Conservation (phyloP, 2,797 vertebrate genomes). For the Phylloscopus collybita region DNA sequence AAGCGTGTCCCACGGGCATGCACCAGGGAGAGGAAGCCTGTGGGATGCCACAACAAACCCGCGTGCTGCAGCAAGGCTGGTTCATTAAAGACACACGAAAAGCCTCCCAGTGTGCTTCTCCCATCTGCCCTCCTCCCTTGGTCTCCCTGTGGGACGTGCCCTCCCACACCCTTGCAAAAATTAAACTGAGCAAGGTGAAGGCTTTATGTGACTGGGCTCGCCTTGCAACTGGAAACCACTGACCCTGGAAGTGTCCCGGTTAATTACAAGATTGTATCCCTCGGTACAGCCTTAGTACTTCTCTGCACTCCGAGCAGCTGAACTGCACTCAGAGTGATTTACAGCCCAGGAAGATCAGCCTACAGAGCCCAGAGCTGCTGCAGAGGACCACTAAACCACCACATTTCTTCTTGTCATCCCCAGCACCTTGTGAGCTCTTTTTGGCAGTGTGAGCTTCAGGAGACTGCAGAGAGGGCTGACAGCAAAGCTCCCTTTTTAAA, state of each 20-base stretch:
- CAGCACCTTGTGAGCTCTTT: background rate
- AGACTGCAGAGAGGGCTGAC: background rate
- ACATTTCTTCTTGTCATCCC: background rate
- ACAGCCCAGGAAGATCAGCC: background rate
- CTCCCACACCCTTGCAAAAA: background rate
- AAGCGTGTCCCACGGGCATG: background rate
- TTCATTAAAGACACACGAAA: constrained; percentile 72
- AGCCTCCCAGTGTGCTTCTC: background rate
- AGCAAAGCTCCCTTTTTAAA: constrained; percentile 31
- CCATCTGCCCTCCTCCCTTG: background rate
- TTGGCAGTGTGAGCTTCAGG: background rate
- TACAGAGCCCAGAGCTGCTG: background rate
- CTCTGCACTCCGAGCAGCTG: background rate
- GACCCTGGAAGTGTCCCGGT: background rate
- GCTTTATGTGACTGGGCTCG: background rate
- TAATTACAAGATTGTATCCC: background rate
- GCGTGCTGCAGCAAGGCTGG: constrained; percentile 31
- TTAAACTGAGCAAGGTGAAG: background rate
- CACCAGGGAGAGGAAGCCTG: background rate
- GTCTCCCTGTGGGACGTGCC: background rate
- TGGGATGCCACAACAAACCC: constrained; percentile 67
- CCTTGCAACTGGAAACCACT: background rate
- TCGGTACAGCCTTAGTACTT: background rate
- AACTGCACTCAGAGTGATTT: background rate
- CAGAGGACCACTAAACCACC: background rate